Conservation (phyloP, 1,140 invertebrate genomes). For the Scaptodrosophila lebanonensis region DNA sequence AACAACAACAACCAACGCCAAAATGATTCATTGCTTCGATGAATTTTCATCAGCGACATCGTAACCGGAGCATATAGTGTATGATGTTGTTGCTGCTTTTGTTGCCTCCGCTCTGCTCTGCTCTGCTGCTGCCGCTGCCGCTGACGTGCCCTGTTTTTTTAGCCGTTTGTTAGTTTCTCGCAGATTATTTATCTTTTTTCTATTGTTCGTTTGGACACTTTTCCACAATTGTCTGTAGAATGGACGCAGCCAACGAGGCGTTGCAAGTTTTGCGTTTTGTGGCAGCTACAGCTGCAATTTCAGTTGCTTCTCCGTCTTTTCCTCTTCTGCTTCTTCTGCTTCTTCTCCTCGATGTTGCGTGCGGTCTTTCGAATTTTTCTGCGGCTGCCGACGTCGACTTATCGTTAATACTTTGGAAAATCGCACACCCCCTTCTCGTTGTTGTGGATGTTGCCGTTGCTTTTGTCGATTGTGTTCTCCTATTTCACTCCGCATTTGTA, state of each 20-base stretch:
- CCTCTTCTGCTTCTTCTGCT: slow-evolving; percentile 28
- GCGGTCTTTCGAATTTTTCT: slow-evolving; percentile 76
- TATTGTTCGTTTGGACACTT: slow-evolving; percentile 67
- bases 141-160: slow-evolving; percentile 37
- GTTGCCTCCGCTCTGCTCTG: slow-evolving; percentile 12
- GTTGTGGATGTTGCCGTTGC: slow-evolving; percentile 55
- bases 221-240: slow-evolving; percentile 68
- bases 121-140: slow-evolving; percentile 14
- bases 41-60: slow-evolving; percentile 73
- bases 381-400: no score
- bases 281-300: slow-evolving; percentile 25
- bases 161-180: slow-evolving; percentile 25
- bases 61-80: slow-evolving; percentile 61
- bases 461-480: no score
- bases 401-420: slow-evolving; percentile 69
- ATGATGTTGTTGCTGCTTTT: slow-evolving; percentile 16
- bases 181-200: slow-evolving; percentile 68
- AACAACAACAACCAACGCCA: slow-evolving; percentile 54
- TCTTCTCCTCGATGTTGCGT: slow-evolving; percentile 54
- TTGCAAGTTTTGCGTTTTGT: slow-evolving; percentile 31
- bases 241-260: slow-evolving; percentile 34
- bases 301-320: slow-evolving; percentile 24
- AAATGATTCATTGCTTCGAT: slow-evolving; percentile 74
- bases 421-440: slow-evolving; percentile 10
- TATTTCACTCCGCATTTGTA: no score